These are phyloP conservation scores for Pinna nobilis DNA, from an alignment of 1,140 invertebrate genomes.

Conservation along the genomic window DNA sequence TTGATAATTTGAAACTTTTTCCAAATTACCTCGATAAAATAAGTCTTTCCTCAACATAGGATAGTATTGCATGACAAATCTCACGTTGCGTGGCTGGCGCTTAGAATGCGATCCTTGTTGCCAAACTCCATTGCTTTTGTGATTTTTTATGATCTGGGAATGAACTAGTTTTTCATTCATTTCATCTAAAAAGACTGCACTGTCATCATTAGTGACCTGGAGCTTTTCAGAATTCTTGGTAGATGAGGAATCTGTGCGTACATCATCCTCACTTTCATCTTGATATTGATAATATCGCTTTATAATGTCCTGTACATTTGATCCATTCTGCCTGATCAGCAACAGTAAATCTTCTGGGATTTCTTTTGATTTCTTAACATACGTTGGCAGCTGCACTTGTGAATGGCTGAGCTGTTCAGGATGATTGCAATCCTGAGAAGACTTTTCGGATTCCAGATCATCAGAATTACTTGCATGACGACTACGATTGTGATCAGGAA, in stretches of 20 bases:
- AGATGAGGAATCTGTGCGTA: background rate
- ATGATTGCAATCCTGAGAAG: slow-evolving; percentile 14
- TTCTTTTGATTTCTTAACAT: slow-evolving; percentile 44
- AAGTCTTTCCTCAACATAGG: slow-evolving; percentile 64
- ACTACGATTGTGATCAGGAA: slow-evolving; percentile 31
- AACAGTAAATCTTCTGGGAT: slow-evolving; percentile 50
- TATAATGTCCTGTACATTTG: slow-evolving; percentile 39
- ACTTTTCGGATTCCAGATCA: slow-evolving; percentile 25
- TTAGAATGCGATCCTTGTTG: too few species aligned
- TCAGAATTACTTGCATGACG: slow-evolving; percentile 38
- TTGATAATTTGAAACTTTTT: background rate
- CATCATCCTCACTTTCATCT: slow-evolving; percentile 26
- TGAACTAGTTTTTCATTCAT: background rate
- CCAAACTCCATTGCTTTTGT: too few species aligned
- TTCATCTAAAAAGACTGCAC: slow-evolving; percentile 21
- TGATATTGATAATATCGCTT: slow-evolving; percentile 39
- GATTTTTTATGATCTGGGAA: background rate
- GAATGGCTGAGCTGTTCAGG: slow-evolving; percentile 55
- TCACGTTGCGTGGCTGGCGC: background rate
- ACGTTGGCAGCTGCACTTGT: slow-evolving; percentile 62
- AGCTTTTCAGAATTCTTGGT: slow-evolving; percentile 7
- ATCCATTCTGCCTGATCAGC: slow-evolving; percentile 51
- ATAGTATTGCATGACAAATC: slow-evolving; percentile 39
- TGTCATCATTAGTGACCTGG: slow-evolving; percentile 23
- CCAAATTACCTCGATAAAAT: slow-evolving; percentile 10